These are phyloP conservation scores for Tachina lurida DNA, from an alignment of 2,888 invertebrate species.

Conservation along the genomic window DNA sequence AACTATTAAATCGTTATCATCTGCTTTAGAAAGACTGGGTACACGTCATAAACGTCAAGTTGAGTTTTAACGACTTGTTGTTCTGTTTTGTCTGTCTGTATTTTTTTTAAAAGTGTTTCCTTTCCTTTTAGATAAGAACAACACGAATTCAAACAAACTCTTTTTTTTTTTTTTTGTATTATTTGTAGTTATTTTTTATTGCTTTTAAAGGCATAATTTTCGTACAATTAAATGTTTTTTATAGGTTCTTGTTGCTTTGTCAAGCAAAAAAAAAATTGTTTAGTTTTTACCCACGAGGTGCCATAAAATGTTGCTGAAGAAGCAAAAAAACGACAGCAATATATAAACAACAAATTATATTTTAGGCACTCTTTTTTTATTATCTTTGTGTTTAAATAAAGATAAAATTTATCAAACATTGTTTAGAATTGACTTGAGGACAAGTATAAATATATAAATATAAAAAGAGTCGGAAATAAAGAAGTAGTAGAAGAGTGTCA, in stretches of 20 bases:
- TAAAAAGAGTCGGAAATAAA: background rate
- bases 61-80: slow-evolving; percentile 24
- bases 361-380: slow-evolving; percentile 29
- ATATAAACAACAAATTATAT: slow-evolving; percentile 8
- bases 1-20: slow-evolving; percentile 23
- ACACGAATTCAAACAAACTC: slow-evolving; percentile 29
- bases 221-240: slow-evolving; percentile 48
- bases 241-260: background rate
- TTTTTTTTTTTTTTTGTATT: slow-evolving; percentile 26
- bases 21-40: background rate
- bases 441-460: background rate
- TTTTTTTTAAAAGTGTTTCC: background rate
- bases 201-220: slow-evolving; percentile 29
- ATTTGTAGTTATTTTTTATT: slow-evolving; percentile 19
- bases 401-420: slow-evolving; percentile 26
- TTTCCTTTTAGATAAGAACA: slow-evolving; percentile 4
- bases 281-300: slow-evolving; percentile 1
- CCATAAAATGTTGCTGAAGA: slow-evolving; percentile 52
- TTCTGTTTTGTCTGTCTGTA: background rate
- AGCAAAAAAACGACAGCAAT: slow-evolving; percentile 20
- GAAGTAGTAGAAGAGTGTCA: slow-evolving; percentile 25
- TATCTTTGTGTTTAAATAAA: slow-evolving; percentile 35
- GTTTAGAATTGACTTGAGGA: background rate
- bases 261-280: background rate
- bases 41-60: background rate